phyloP scores from a whole-genome alignment of 2,113 vertebrate genomes.

The Ammodramus savannarum region DNA sequence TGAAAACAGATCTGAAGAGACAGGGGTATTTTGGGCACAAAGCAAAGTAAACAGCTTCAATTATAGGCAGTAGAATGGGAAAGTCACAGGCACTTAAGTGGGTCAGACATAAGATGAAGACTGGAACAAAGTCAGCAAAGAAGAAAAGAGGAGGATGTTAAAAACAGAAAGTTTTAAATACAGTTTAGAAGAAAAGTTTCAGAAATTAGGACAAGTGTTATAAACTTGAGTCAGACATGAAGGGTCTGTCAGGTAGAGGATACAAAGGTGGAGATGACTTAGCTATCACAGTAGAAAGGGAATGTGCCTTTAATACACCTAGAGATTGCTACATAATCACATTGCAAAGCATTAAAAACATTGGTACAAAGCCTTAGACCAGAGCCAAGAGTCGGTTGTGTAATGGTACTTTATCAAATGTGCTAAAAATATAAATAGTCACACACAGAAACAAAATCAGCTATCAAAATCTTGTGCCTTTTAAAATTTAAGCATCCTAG shows the following conservation, averaged over 20 bases:
- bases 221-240: not conserved
- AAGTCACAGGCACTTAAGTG: slow-evolving; percentile 44
- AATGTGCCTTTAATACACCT: not conserved
- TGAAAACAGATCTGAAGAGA: slow-evolving; percentile 36
- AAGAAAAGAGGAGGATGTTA: slow-evolving; percentile 26
- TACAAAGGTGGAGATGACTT: not conserved
- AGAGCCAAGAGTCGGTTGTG: not conserved
- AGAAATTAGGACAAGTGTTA: not conserved
- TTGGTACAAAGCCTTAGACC: not conserved
- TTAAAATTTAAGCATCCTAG: not conserved
- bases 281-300: not conserved
- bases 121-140: slow-evolving; percentile 29
- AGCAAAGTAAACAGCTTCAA: slow-evolving; percentile 39
- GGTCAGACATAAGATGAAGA: slow-evolving; percentile 10
- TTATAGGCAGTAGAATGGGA: slow-evolving; percentile 6
- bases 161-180: not conserved
- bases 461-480: slow-evolving; percentile 43
- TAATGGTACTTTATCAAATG: slow-evolving; percentile 26
- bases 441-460: slow-evolving; percentile 28
- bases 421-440: slow-evolving; percentile 13
- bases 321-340: not conserved
- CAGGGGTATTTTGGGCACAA: slow-evolving; percentile 9
- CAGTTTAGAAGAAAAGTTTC: not conserved
- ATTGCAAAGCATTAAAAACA: not conserved
- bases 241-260: not conserved